Base-by-base conservation (phyloP, 2,797 vertebrate species). In the Australoheros facetus region DNA sequence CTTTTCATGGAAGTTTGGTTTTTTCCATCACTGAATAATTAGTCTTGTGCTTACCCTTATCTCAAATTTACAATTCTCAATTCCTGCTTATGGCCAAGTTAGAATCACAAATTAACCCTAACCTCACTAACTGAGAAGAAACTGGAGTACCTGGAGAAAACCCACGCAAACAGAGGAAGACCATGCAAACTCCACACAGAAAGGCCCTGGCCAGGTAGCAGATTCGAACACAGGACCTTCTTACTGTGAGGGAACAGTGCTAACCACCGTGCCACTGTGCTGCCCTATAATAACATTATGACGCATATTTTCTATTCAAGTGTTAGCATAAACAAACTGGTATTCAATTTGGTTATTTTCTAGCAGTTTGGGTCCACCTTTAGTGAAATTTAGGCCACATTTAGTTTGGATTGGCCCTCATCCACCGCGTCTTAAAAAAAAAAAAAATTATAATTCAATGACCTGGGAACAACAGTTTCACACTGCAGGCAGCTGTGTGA, bases 391-490 rank as follows among this genome's bases (percentile, higher is more conserved):
- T 90, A 88, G 89, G 82, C 55, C 77, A 48, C 42, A 8, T 85
- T 86, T 28, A 79, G 85, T 90, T 93, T 86, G 39, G 56, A 55
- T 91, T 93, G 88, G 80, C 73, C 17, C 19, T 8, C 0, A 28
- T 83, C 84, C 87, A 88, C 81, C 19, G 56, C 71, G 80, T 85
- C 80, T 59, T 73, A 87, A 87, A 87, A 90, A 86, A 80, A 69
- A 74, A 78, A 84, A 71, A 78, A 87, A 26, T 28, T 28, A 28
- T 83, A 75, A 77, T 60, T 85, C 81, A 80, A 64, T 85, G 84
- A 75, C 86, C 82, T 74, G 84, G 80, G 78, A 90, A 84, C 81
- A 92, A 85, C 80, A 82, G 88, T 86, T 89, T 78, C 87, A 89
- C 90, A 71, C 89, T 51, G 81, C 79, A 87, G 83, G 90, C 88